These are phyloP conservation scores for Porphyrio hochstetteri DNA, from an alignment of 2,113 vertebrate species.

Conservation along the genomic window DNA sequence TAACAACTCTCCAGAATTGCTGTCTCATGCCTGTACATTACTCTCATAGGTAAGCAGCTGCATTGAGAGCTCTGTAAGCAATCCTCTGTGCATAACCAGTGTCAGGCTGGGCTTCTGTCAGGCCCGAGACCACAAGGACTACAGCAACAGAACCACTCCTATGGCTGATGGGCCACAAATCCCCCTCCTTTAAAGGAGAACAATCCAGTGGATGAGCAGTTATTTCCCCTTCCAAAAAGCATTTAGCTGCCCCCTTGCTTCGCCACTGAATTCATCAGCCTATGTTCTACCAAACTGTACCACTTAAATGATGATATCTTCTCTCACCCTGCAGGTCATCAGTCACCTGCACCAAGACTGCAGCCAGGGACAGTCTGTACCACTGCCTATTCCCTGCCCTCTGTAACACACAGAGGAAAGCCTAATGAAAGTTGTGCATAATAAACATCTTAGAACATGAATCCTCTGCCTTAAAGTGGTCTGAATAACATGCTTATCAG, in stretches of 20 bases:
- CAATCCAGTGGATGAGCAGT: not conserved
- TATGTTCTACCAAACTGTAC: not conserved
- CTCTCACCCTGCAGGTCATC: not conserved
- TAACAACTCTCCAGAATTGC: not conserved
- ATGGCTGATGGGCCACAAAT: not conserved
- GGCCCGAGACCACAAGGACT: not conserved
- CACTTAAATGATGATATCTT: not conserved
- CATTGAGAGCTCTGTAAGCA: not conserved
- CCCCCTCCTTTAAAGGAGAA: not conserved
- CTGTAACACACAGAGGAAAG: not conserved
- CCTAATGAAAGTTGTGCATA: not conserved
- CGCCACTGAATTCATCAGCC: not conserved
- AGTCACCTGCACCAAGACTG: not conserved
- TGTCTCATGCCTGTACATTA: not conserved
- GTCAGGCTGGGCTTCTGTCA: not conserved
- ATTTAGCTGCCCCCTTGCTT: not conserved
- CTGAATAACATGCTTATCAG: not conserved
- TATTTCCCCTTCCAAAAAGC: not conserved
- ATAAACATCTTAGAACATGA: not conserved
- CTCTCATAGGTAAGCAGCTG: not conserved
- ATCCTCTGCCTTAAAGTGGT: not conserved
- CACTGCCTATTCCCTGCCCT: not conserved
- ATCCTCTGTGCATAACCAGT: not conserved
- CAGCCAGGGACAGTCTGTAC: not conserved
- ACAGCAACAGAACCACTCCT: not conserved